Conservation (phyloP, 2,888 invertebrate species). For the Euphydryas editha region DNA sequence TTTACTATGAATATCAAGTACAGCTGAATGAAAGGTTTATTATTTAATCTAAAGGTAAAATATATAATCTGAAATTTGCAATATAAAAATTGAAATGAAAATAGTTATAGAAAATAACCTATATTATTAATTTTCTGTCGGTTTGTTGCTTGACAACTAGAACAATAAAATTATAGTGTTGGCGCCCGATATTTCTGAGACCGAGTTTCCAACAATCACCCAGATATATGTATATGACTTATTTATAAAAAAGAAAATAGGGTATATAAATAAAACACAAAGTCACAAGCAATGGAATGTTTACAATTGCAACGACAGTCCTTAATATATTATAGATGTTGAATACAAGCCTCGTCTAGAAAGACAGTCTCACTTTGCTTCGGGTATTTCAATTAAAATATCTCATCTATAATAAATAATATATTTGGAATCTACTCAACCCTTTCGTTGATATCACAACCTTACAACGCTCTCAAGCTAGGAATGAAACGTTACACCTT, state of each 20-base stretch:
- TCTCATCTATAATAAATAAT: slow-evolving; percentile 32
- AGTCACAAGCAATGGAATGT: slow-evolving; percentile 81
- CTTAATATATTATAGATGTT: slow-evolving; percentile 66
- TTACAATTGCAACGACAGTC: slow-evolving; percentile 76
- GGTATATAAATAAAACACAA: slow-evolving; percentile 63
- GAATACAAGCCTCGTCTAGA: slow-evolving; percentile 57
- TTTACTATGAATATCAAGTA: too few relatives aligned
- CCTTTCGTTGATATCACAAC: slow-evolving; percentile 58
- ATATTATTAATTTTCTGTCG: too few relatives aligned
- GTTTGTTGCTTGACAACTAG: too few relatives aligned
- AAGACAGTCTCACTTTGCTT: slow-evolving; percentile 60
- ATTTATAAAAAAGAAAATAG: slow-evolving; percentile 10
- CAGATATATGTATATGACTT: too few relatives aligned
- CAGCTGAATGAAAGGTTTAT: too few relatives aligned
- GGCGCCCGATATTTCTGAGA: too few relatives aligned
- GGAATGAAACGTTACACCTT: slow-evolving; percentile 26
- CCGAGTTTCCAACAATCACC: too few relatives aligned
- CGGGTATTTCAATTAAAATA: slow-evolving; percentile 20
- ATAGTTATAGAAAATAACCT: too few relatives aligned
- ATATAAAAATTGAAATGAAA: too few relatives aligned
- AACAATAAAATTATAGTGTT: too few relatives aligned
- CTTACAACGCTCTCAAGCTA: slow-evolving; percentile 44
- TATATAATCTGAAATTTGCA: too few relatives aligned
- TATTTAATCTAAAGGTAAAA: too few relatives aligned
- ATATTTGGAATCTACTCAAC: slow-evolving; percentile 37